A percentile compares a stretch with the other conserved stretches of the same genome.
Evolutionary conservation across 1,140 invertebrate genomes (phyloP).

Genomic region (Megalonaias nervosa): DNA sequence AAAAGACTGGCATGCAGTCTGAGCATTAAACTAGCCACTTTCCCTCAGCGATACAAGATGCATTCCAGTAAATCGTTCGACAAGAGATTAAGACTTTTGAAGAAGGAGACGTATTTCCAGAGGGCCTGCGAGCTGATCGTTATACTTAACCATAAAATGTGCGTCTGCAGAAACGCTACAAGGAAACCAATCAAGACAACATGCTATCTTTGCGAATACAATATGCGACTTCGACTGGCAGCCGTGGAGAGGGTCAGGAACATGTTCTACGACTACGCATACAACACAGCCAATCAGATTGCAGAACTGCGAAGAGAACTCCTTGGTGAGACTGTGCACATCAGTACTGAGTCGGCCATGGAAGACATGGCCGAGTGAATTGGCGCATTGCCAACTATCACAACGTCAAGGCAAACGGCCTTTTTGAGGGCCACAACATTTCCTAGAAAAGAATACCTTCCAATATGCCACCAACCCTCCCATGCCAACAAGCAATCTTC

Average conservation of each 20-base stretch:
- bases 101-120: too few species aligned
- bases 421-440: slow-evolving; percentile 16
- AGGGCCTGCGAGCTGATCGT: slow-evolving; percentile 41
- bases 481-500: too few species aligned
- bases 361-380: slow-evolving; percentile 16
- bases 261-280: too few species aligned
- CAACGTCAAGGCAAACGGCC: slow-evolving; percentile 7
- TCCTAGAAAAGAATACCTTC: slow-evolving; percentile 5
- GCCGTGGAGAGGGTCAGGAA: slow-evolving; percentile 46
- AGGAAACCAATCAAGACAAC: slow-evolving; percentile 28
- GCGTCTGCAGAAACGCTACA: slow-evolving; percentile 33
- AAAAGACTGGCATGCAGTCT: too few species aligned
- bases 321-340: slow-evolving; percentile 20
- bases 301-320: too few species aligned
- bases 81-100: too few species aligned
- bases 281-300: too few species aligned
- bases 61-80: too few species aligned
- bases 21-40: too few species aligned
- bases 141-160: slow-evolving; percentile 36
- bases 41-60: too few species aligned
- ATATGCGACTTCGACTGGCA: slow-evolving; percentile 40
- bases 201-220: slow-evolving; percentile 40
- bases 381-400: neutral
- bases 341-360: slow-evolving; percentile 8
- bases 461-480: too few species aligned